Conservation (phyloP, 2,797 vertebrate species). For the Eupleurogrammus muticus region DNA sequence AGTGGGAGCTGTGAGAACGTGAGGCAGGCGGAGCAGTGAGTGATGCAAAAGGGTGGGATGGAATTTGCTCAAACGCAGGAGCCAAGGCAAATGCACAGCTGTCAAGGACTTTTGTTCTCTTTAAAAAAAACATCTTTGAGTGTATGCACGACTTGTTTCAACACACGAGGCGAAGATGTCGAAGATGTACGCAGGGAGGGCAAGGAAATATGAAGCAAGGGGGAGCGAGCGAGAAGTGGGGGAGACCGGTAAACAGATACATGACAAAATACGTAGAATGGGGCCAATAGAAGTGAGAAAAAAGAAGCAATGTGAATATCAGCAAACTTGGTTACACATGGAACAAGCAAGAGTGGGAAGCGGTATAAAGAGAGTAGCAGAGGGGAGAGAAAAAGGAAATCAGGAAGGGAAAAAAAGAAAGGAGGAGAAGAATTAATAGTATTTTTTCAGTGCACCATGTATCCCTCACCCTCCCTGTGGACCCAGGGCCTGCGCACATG, state of each 20-base stretch:
- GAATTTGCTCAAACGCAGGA: conserved; percentile 73
- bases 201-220: not conserved
- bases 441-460: conserved; percentile 79
- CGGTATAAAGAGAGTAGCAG: not conserved
- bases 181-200: conserved; percentile 17
- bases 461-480: conserved; percentile 85
- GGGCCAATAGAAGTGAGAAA: not conserved
- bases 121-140: conserved; percentile 69
- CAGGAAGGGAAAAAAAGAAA: conserved; percentile 46
- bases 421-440: conserved; percentile 64
- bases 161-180: conserved; percentile 23
- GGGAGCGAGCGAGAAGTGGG: not conserved
- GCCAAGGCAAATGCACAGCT: conserved; percentile 79
- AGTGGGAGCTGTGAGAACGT: conserved; percentile 75
- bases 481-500: conserved; percentile 81
- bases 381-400: conserved; percentile 44
- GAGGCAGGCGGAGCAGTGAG: conserved; percentile 65
- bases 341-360: conserved; percentile 9
- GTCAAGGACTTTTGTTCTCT: conserved; percentile 76
- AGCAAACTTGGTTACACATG: conserved; percentile 17
- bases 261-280: not conserved
- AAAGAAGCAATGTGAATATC: conserved; percentile 13
- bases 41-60: conserved; percentile 78
- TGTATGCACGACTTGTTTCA: conserved; percentile 54
- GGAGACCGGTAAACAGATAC: not conserved